A percentile compares a stretch with the other conserved stretches of the same genome.
phyloP scores from a whole-genome alignment of 2,888 invertebrate species.

The Chrysolina oricalcia region DNA sequence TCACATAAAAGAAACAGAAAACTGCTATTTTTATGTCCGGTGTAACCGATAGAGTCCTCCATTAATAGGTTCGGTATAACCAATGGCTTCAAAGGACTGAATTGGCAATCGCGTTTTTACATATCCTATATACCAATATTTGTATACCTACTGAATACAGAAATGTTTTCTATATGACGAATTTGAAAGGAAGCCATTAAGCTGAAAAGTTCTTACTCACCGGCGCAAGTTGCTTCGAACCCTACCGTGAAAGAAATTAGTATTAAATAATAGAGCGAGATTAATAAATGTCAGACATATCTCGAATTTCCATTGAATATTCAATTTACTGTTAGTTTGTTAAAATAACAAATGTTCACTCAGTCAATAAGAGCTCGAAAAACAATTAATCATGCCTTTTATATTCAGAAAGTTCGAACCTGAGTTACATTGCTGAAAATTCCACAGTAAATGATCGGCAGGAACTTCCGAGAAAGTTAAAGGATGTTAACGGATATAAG shows the following conservation, averaged over 20 bases:
- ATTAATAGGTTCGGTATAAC: too few species aligned
- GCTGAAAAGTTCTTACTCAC: not conserved
- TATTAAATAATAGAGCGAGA: slow-evolving; percentile 34
- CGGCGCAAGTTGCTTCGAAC: not conserved
- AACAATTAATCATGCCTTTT: slow-evolving; percentile 46
- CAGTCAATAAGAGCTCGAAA: slow-evolving; percentile 44
- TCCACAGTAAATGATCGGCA: slow-evolving; percentile 32
- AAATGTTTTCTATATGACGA: not conserved
- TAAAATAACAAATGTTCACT: slow-evolving; percentile 47
- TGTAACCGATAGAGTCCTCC: too few species aligned
- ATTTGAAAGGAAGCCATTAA: not conserved
- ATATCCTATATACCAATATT: too few species aligned
- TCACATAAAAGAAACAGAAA: too few species aligned
- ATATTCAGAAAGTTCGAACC: slow-evolving; percentile 42
- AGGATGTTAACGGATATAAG: slow-evolving; percentile 27
- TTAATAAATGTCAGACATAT: slow-evolving; percentile 48
- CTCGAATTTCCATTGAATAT: slow-evolving; percentile 46
- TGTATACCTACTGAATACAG: too few species aligned
- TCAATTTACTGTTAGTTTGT: slow-evolving; percentile 44
- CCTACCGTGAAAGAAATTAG: slow-evolving; percentile 18
- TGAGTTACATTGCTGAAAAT: slow-evolving; percentile 42
- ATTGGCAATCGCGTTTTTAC: too few species aligned
- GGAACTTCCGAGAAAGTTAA: slow-evolving; percentile 31
- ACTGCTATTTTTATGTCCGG: too few species aligned
- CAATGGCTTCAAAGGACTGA: too few species aligned